A percentile compares a stretch with the other conserved stretches of the same genome.
Conservation (phyloP, 2,888 invertebrate genomes). For the Polymixis lichenea region DNA sequence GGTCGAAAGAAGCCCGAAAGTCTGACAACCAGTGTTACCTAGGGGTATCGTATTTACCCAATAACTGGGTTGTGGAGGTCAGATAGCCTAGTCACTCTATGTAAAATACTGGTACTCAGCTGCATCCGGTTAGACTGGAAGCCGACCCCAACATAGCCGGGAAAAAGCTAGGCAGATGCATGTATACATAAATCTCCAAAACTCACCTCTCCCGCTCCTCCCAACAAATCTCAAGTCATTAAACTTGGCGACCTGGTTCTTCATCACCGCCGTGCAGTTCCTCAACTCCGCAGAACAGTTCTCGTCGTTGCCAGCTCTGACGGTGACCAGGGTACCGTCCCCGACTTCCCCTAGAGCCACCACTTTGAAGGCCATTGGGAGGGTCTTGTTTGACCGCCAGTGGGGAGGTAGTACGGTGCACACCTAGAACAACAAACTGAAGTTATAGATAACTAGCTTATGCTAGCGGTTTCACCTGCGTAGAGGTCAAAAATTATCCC, state of each 20-base stretch:
- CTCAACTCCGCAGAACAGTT: constrained; percentile 98
- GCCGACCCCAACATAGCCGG: too few species aligned
- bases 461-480: too few species aligned
- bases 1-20: too few species aligned
- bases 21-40: too few species aligned
- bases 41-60: too few species aligned
- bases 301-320: constrained; percentile 99
- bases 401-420: constrained; percentile 98
- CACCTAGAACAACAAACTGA: constrained; percentile 81
- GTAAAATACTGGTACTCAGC: too few species aligned
- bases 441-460: not conserved
- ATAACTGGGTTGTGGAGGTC: too few species aligned
- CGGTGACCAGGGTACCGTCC: constrained; percentile 98
- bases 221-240: constrained; percentile 99
- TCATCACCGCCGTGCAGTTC: constrained; percentile 98
- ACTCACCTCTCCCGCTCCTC: constrained; percentile 98
- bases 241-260: constrained; percentile 99
- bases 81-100: too few species aligned
- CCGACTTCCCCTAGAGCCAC: constrained; percentile 97
- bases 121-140: too few species aligned
- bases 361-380: constrained; percentile 98
- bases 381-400: constrained; percentile 99
- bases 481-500: too few species aligned
- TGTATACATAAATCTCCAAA: not conserved
- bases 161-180: too few species aligned